These are phyloP conservation scores for Sarcophaga carnaria DNA, from an alignment of 2,888 invertebrate species.

Conservation along the genomic window DNA sequence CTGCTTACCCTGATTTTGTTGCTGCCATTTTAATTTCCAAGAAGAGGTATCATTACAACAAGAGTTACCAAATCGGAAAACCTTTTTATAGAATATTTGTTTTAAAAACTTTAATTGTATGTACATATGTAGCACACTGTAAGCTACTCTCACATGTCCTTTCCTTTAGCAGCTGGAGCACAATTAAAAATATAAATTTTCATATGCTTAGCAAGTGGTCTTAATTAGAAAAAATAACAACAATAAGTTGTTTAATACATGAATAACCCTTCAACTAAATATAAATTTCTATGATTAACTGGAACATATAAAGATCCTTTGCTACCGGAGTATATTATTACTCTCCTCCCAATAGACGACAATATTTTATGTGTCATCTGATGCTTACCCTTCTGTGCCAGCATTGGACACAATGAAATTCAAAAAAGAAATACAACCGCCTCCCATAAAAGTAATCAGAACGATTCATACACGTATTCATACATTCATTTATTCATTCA, in stretches of 20 bases:
- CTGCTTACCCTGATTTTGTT: no score
- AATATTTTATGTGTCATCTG: conserved; percentile 65
- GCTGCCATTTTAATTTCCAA: no score
- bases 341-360: conserved; percentile 34
- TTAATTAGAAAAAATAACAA: conserved; percentile 39
- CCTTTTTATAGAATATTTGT: no score
- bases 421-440: not conserved
- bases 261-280: conserved; percentile 41
- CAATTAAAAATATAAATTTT: not conserved
- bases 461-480: no score
- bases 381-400: conserved; percentile 8
- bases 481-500: no score
- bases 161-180: not conserved
- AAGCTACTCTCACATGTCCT: not conserved
- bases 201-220: not conserved
- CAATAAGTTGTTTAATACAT: conserved; percentile 43
- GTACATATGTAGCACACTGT: not conserved
- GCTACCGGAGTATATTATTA: conserved; percentile 11
- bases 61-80: no score
- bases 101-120: not conserved
- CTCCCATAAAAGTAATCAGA: conserved; percentile 23
- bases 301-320: conserved; percentile 47
- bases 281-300: conserved; percentile 65
- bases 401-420: not conserved
- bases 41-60: no score